These are phyloP conservation scores for Hypotaenidia okinawae DNA, from an alignment of 2,797 vertebrate species.

Conservation along the genomic window DNA sequence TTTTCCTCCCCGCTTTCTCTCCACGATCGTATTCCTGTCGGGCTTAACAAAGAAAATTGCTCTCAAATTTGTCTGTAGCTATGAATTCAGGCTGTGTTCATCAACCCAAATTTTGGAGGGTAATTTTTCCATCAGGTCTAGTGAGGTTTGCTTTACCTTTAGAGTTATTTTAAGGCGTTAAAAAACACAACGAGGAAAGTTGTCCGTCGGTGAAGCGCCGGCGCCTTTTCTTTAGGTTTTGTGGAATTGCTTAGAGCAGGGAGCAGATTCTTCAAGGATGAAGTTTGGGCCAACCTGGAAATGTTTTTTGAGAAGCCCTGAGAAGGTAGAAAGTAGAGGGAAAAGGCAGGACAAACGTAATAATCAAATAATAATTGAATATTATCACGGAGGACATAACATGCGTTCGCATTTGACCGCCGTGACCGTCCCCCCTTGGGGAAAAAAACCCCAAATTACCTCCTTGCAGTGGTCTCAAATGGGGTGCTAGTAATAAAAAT, in stretches of 20 bases:
- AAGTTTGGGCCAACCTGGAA: background rate
- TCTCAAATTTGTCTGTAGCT: background rate
- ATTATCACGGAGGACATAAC: background rate
- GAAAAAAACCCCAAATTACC: too few species aligned
- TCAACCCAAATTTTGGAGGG: background rate
- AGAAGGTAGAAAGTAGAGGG: background rate
- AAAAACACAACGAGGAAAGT: background rate
- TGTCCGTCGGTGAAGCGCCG: rapidly evolving
- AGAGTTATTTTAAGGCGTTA: background rate
- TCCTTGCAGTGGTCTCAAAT: background rate
- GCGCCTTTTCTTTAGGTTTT: background rate
- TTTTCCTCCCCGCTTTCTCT: background rate
- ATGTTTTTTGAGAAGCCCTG: background rate
- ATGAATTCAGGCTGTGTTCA: rapidly evolving
- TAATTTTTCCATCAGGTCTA: background rate
- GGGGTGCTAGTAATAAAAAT: background rate
- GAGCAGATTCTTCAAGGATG: background rate
- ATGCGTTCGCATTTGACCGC: rapidly evolving
- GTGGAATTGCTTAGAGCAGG: background rate
- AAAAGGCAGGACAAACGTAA: background rate
- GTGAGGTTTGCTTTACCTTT: background rate
- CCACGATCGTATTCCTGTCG: background rate
- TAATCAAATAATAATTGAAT: background rate
- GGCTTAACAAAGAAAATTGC: background rate
- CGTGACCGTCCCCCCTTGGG: background rate